A percentile compares a stretch with the other conserved stretches of the same genome.
Evolutionary conservation across 2,797 vertebrate genomes (phyloP).

Genomic region (Scolopax bukidnonensis): DNA sequence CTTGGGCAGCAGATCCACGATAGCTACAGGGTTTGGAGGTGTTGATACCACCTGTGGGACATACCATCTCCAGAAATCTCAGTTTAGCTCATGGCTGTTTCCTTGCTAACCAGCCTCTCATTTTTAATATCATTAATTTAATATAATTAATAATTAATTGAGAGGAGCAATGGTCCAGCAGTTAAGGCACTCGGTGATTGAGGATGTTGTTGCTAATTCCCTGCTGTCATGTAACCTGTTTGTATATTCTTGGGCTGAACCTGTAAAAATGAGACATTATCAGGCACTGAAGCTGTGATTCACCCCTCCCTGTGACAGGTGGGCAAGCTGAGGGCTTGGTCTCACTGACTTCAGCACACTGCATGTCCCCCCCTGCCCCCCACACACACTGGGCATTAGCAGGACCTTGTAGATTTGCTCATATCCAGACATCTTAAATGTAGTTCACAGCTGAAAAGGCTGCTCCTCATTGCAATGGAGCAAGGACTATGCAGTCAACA

Average conservation of each 20-base stretch:
- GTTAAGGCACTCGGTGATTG: not conserved
- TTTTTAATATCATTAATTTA: not conserved
- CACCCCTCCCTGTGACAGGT: not conserved
- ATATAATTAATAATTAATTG: not conserved
- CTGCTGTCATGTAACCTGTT: not conserved
- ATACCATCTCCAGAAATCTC: not conserved
- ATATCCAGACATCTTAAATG: not conserved
- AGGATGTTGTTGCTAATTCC: not conserved
- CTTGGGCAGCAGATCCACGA: not conserved
- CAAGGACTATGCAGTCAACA: not conserved
- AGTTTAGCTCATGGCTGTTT: not conserved
- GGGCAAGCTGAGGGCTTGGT: not conserved
- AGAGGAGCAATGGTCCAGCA: not conserved
- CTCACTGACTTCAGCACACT: not conserved
- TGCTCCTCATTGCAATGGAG: not conserved
- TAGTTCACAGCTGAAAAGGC: not conserved
- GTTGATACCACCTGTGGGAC: not conserved
- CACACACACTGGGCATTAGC: rapidly evolving
- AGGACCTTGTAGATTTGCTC: not conserved
- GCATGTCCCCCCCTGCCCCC: rapidly evolving
- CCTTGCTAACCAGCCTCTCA: not conserved
- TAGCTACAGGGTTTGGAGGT: not conserved
- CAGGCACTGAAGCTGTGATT: not conserved
- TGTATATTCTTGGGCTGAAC: not conserved
- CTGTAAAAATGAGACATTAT: not conserved